These are phyloP conservation scores for Falcaria lacertinaria DNA, from an alignment of 2,888 invertebrate species.

Conservation along the genomic window DNA sequence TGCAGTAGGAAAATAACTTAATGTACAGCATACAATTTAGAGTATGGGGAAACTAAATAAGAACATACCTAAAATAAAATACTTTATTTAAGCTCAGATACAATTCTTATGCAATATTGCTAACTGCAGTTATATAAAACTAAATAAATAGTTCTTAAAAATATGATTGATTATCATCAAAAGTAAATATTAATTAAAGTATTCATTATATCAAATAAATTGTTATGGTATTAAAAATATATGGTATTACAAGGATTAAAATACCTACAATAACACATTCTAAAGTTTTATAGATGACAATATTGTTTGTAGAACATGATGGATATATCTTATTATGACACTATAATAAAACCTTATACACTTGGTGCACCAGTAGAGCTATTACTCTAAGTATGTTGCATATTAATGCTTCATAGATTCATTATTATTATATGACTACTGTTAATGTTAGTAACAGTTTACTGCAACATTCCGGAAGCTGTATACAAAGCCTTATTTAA, in stretches of 20 bases:
- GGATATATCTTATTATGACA: constrained; percentile 15
- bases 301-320: constrained; percentile 7
- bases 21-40: too few species aligned
- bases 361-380: constrained; percentile 50
- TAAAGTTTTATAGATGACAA: constrained; percentile 13
- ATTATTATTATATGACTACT: constrained; percentile 34
- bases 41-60: constrained; percentile 23
- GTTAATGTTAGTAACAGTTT: constrained; percentile 73
- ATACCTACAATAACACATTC: constrained; percentile 18
- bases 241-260: constrained; percentile 17
- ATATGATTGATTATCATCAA: constrained; percentile 47
- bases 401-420: constrained; percentile 14
- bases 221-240: constrained; percentile 13
- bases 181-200: constrained; percentile 35
- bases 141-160: constrained; percentile 63
- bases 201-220: constrained; percentile 15
- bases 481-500: constrained; percentile 75
- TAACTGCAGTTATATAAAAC: constrained; percentile 53
- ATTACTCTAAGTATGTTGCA: constrained; percentile 8
- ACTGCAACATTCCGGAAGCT: constrained; percentile 78
- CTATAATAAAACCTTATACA: constrained; percentile 11
- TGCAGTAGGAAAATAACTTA: too few species aligned
- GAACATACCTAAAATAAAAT: constrained; percentile 63
- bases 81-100: constrained; percentile 75
- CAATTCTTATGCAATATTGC: constrained; percentile 39